A percentile compares a stretch with the other conserved stretches of the same genome.
These are phyloP conservation scores for Accipiter cooperii DNA, from an alignment of 2,113 vertebrate genomes.

Conservation along the genomic window DNA sequence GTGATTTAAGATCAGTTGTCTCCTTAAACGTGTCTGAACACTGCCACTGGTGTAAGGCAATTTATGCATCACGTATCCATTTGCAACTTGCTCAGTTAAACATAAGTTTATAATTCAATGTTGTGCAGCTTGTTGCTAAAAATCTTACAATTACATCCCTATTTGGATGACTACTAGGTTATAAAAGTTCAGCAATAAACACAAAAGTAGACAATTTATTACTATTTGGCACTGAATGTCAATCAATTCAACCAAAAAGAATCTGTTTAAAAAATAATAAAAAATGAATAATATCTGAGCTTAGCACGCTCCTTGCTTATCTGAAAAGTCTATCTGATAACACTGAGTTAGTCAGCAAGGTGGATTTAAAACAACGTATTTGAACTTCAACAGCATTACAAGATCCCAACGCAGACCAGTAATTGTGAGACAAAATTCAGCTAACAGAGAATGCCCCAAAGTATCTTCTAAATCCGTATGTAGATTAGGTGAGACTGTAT, in stretches of 20 bases:
- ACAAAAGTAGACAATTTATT: constrained; percentile 52
- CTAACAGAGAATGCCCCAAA: not conserved
- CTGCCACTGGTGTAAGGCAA: not conserved
- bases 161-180: constrained; percentile 13
- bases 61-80: fast-evolving
- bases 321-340: not conserved
- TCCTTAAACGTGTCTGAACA: not conserved
- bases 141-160: not conserved
- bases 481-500: not conserved
- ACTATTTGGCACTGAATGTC: constrained; percentile 16
- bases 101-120: not conserved
- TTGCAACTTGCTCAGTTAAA: not conserved
- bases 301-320: not conserved
- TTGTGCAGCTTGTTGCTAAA: not conserved
- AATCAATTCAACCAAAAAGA: constrained; percentile 29
- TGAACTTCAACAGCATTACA: not conserved
- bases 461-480: not conserved
- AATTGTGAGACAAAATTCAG: not conserved
- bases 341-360: not conserved
- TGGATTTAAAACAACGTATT: not conserved
- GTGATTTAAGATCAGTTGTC: not conserved
- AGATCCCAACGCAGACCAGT: not conserved
- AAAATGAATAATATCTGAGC: not conserved
- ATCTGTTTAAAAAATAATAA: constrained; percentile 16
- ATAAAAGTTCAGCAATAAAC: constrained; percentile 45